Conservation (phyloP, 2,113 vertebrate species). For the Halcyon senegalensis region DNA sequence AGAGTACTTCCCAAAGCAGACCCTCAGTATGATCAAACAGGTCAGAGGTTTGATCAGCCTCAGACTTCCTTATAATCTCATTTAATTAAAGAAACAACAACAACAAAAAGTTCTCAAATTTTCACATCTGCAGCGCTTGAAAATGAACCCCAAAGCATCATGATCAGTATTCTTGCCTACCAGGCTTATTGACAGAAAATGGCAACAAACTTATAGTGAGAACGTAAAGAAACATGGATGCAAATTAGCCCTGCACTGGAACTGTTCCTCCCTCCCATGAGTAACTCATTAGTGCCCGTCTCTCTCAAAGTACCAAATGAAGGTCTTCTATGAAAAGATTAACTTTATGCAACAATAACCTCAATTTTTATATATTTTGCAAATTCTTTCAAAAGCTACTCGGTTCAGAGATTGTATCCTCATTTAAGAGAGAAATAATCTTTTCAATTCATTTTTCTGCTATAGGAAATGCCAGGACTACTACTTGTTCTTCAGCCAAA, state of each 20-base stretch:
- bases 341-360: neutral
- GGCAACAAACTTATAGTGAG: neutral
- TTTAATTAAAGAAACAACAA: neutral
- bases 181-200: neutral
- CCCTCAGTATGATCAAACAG: neutral
- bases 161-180: neutral
- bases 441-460: slow-evolving; percentile 3
- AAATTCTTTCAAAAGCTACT: neutral
- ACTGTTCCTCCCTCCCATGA: neutral
- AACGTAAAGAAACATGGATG: neutral
- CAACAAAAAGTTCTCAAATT: neutral
- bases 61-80: neutral
- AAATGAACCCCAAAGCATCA: neutral
- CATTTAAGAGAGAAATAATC: neutral
- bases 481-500: slow-evolving; percentile 44
- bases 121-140: neutral
- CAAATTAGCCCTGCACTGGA: neutral
- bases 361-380: neutral
- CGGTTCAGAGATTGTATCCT: neutral
- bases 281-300: neutral
- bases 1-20: neutral
- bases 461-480: neutral
- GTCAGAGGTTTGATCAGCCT: neutral
- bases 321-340: neutral
- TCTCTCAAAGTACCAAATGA: neutral